phyloP scores from a whole-genome alignment of 2,797 vertebrate genomes.

The Thunnus albacares region DNA sequence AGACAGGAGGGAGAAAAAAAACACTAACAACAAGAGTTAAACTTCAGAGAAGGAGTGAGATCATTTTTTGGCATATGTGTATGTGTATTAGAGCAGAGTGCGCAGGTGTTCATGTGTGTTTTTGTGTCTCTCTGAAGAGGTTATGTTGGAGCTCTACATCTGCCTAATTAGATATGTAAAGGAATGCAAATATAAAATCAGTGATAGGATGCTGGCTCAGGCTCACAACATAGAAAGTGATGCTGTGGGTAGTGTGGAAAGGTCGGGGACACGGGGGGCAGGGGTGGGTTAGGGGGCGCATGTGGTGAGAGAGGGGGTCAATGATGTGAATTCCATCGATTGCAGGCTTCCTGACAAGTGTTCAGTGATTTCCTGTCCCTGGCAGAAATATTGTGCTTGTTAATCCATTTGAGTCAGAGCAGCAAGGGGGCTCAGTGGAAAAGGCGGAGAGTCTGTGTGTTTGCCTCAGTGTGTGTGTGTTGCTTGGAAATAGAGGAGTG shows the following conservation, averaged over 20 bases:
- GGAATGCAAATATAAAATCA: slow-evolving; percentile 65
- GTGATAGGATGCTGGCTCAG: slow-evolving; percentile 30
- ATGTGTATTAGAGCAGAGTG: slow-evolving; percentile 9
- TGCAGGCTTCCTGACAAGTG: slow-evolving; percentile 75
- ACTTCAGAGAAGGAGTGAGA: slow-evolving; percentile 42
- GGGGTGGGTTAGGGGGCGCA: slow-evolving; percentile 37
- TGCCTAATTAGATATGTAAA: slow-evolving; percentile 68
- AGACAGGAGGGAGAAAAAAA: slow-evolving; percentile 34
- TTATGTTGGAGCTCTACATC: slow-evolving; percentile 35
- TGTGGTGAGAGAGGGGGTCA: slow-evolving; percentile 60
- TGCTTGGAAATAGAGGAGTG: slow-evolving; percentile 62
- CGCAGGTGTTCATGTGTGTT: slow-evolving; percentile 9
- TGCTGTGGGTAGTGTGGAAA: slow-evolving; percentile 49
- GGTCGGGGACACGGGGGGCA: slow-evolving; percentile 37
- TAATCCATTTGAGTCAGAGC: slow-evolving; percentile 85
- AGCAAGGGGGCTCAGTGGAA: slow-evolving; percentile 62
- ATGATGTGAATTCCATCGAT: slow-evolving; percentile 80
- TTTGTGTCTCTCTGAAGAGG: slow-evolving; percentile 23
- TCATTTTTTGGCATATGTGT: slow-evolving; percentile 12
- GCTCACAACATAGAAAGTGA: slow-evolving; percentile 25
- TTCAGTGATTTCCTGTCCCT: slow-evolving; percentile 84
- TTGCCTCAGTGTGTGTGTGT: slow-evolving; percentile 11
- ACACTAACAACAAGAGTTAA: slow-evolving; percentile 53
- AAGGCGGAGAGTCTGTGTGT: slow-evolving; percentile 34
- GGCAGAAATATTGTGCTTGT: slow-evolving; percentile 75